Evolutionary conservation across 2,113 vertebrate species (phyloP), one percentile per base, ranked within the genome.

Genomic region (Coregonus clupeaformis): DNA sequence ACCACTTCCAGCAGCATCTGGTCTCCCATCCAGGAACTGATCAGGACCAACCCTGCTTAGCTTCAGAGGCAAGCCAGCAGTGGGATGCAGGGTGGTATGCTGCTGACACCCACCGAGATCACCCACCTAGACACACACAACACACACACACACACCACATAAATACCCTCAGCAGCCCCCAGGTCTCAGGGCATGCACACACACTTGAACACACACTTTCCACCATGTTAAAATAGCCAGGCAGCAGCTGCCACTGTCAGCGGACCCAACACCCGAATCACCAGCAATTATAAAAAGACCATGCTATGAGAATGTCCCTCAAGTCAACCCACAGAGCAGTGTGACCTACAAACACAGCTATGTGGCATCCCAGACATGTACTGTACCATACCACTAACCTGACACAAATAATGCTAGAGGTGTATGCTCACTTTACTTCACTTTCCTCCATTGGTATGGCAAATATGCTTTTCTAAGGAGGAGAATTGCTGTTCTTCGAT

Each of bases 241-340:
- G 85, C 72, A 79, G 89, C 93, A 92, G 93, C 92, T 93, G 92
- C 85, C 84, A 80, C 88, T 93, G 92, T 93, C 93, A 93, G 86
- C 89, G 7, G 69, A 82, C 78, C 82, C 75, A 73, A 82, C 36
- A 82, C 78, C 12, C 12, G 4, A 4, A 89, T 81, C 87, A 75
- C 76, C 84, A 79, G 83, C 73, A 65, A 80, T 81, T 90, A 91
- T 88, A 90, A 90, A 91, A 91, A 87, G 84, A 85, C 82, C 20
- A 89, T 83, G 87, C 85, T 85, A 59, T 71, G 76, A 73, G 85
- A 89, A 90, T 89, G 85, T 85, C 79, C 78, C 83, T 71, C 71
- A 80, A 80, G 86, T 74, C 82, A 87, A 83, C 82, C 78, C 86
- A 83, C 85, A 84, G 13, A 52, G 49, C 49, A 52, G 49, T 42